Evolutionary conservation across 2,888 invertebrate species (phyloP), one percentile per base, ranked within the genome.

Genomic region (Steromphala cineraria): DNA sequence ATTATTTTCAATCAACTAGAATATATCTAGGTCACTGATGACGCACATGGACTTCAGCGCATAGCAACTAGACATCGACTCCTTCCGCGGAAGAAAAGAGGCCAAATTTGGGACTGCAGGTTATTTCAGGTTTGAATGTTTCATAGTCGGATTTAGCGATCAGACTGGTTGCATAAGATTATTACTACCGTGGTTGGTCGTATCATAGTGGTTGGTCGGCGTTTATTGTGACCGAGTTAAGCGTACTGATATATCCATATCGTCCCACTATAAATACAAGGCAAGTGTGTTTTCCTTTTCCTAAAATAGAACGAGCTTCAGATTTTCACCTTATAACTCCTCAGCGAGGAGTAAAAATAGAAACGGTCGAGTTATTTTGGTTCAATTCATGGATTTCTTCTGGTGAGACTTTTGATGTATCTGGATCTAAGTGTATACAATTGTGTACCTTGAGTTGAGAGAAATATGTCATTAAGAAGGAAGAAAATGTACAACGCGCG

Each of bases 341-440:
- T 84, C 85, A 86, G 84, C 87, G 87, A 89, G 82, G 84, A 85
- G 89, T 89, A 88, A 89, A 89, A 89, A 89, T 89, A 89, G 89
- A 85, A 88, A 84, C 86, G 79, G 81, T 85, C 82, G 83, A 87
- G 87, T 86, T 88, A 88, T 88, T 88, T 88, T 88, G 81, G 86
- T 87, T 87, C 86, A 86, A 86, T 88, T 85, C 82, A 83, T 85
- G 86, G 85, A 85, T 86, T 84, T 85, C 85, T 85, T 81, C 82
- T 82, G 87, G 86, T 84, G 85, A 84, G 85, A 82, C 81, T 80
- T 81, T 82, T 82, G 81, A 82, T 80, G 78, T 86, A 82, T 84
- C 83, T 74, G 82, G 80, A 53, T 67, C 78, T 78, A 40, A 80
- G 78, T 85, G 82, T 82, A 77, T 79, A 46, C 79, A 76, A 53